Evolutionary conservation across 2,888 invertebrate genomes (phyloP), one percentile per base, ranked within the genome.

Genomic region (Leptinotarsa peninsularis): DNA sequence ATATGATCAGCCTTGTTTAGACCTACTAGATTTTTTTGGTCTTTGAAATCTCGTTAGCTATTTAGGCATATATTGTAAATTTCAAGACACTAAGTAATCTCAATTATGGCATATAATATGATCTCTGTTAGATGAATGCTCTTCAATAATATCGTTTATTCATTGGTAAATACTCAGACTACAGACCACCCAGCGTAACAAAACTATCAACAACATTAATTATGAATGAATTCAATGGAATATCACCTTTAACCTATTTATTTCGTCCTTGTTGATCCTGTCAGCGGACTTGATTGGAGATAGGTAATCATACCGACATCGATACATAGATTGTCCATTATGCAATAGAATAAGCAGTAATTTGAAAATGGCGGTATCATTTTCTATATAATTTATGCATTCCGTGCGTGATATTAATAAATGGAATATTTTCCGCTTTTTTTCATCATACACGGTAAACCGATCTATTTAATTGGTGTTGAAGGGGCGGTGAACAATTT

Each of bases 331-430:
- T 56, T 54, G 43, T 43, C 15, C 56, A 69, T 69, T 69, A 56
- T 69, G 69, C 69, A 69, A 69, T 33, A 69, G 63, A 63, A 63
- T 10, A 63, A 33, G 63, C n/a, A 63, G 50, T 54, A 68, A 56
- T 56, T 56, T 33, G 33, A 18, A 50, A 69, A 54, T 69, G 69
- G 69, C 43, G 56, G 50, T 21, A 69, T 33, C 43, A 69, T 69
- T 69, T 56, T 23, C 14, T 54, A 21, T 54, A 23, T 49, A 69
- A 33, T 69, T 69, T 21, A 69, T 43, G 54, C 58, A 69, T 69
- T 69, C 21, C 69, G 21, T 68, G 68, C 68, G n/a, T 68, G 68
- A 68, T 52, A 68, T 68, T 68, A 68, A 54, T 52, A 68, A 68
- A 68, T 68, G 68, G 68, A 68, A 68, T 68, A 27, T 52, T 68